Conservation (phyloP, 2,888 invertebrate genomes). For the Pheosia gnoma region DNA sequence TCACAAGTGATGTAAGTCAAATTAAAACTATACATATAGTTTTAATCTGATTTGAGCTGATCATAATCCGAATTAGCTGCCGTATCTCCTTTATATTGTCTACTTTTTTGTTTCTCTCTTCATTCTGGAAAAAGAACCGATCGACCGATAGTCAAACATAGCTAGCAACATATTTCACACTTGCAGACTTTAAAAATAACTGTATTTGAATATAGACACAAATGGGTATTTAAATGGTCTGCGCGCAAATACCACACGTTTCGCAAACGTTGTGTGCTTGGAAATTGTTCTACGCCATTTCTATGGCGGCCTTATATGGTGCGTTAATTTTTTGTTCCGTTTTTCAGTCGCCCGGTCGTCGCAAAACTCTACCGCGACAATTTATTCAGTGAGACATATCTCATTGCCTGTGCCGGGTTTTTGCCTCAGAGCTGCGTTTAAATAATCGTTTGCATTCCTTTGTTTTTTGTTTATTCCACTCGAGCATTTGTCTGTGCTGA, state of each 20-base stretch:
- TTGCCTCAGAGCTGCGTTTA: slow-evolving; percentile 60
- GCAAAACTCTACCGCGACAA: slow-evolving; percentile 48
- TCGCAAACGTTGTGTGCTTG: slow-evolving; percentile 29
- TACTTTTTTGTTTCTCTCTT: too few relatives aligned
- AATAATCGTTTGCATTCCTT: slow-evolving; percentile 60
- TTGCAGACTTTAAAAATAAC: slow-evolving; percentile 20
- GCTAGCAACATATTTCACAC: slow-evolving; percentile 24
- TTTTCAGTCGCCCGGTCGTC: slow-evolving; percentile 30
- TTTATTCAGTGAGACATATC: slow-evolving; percentile 69
- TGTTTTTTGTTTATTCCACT: slow-evolving; percentile 26
- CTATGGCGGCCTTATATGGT: slow-evolving; percentile 42
- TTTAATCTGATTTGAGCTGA: too few relatives aligned
- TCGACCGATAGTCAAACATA: too few relatives aligned
- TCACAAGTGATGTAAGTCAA: too few relatives aligned
- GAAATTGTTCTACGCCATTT: slow-evolving; percentile 35
- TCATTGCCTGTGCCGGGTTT: slow-evolving; percentile 41
- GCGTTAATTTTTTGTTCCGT: slow-evolving; percentile 26
- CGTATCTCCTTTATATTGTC: too few relatives aligned
- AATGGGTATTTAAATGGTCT: slow-evolving; percentile 37
- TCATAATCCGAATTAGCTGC: too few relatives aligned
- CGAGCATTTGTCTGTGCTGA: slow-evolving; percentile 24
- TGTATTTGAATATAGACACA: slow-evolving; percentile 37
- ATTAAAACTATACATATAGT: too few relatives aligned
- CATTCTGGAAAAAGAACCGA: too few relatives aligned
- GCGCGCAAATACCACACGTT: slow-evolving; percentile 33